Percentiles rank a stretch among this genome's conserved stretches.
Evolutionary conservation across 2,888 invertebrate species (phyloP).

Genomic region (Dicyrtoma fusca): DNA sequence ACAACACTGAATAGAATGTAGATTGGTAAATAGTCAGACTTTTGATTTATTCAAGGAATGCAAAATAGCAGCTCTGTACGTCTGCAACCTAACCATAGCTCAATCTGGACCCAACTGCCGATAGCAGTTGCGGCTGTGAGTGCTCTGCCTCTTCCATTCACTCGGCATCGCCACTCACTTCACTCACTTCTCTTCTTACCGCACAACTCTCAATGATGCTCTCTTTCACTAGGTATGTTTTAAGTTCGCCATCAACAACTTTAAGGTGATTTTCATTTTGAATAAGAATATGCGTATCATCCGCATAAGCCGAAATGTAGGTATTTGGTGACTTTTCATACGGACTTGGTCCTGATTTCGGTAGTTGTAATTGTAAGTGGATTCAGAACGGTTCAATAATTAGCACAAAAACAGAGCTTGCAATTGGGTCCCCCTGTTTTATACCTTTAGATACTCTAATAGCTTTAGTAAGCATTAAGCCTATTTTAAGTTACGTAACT

Average conservation of each 20-base stretch:
- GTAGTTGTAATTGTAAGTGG: background rate
- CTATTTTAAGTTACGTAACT: too few species aligned
- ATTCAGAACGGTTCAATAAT: background rate
- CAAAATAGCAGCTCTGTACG: too few species aligned
- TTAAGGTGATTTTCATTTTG: background rate
- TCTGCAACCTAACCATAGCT: too few species aligned
- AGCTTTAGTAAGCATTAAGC: background rate
- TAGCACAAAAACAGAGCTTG: background rate
- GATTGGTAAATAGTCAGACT: too few species aligned
- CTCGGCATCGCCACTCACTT: too few species aligned
- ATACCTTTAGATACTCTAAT: background rate
- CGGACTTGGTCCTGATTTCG: background rate
- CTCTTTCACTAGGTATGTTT: background rate
- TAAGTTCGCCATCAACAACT: background rate
- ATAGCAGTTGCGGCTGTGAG: too few species aligned
- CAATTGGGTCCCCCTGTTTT: constrained; percentile 6
- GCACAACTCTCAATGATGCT: too few species aligned
- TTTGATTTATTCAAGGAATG: too few species aligned
- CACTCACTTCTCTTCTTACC: too few species aligned
- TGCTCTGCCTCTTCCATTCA: too few species aligned
- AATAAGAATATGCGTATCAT: background rate
- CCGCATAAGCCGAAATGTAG: background rate
- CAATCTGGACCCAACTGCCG: too few species aligned
- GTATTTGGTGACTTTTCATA: background rate
- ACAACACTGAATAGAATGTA: too few species aligned